Conservation (phyloP, 2,797 vertebrate genomes). For the Silurus aristotelis region DNA sequence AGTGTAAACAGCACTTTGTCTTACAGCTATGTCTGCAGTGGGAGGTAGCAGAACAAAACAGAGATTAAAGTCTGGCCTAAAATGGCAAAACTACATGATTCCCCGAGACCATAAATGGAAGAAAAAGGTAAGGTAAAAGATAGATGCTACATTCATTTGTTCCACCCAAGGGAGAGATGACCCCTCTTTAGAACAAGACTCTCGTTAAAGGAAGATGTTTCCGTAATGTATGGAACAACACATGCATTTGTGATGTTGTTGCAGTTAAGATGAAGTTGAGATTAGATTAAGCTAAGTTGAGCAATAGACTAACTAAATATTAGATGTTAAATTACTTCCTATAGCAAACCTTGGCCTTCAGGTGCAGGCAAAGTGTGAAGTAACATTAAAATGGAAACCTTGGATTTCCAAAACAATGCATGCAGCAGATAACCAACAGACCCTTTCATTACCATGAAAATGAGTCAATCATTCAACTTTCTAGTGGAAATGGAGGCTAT, state of each 20-base stretch:
- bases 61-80: conserved; percentile 71
- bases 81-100: conserved; percentile 67
- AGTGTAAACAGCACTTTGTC: conserved; percentile 87
- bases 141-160: conserved; percentile 56
- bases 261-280: conserved; percentile 13
- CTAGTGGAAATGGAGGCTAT: conserved; percentile 58
- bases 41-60: conserved; percentile 74
- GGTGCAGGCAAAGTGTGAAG: background rate
- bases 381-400: conserved; percentile 14
- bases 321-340: background rate
- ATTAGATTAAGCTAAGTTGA: background rate
- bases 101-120: conserved; percentile 66
- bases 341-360: background rate
- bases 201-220: conserved; percentile 26
- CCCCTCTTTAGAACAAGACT: conserved; percentile 45
- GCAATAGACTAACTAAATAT: too few relatives aligned
- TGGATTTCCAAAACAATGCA: conserved; percentile 26
- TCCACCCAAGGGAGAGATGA: conserved; percentile 41
- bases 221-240: conserved; percentile 26
- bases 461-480: conserved; percentile 56
- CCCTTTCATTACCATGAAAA: conserved; percentile 57
- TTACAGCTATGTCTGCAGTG: conserved; percentile 74
- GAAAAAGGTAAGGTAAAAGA: conserved; percentile 63
- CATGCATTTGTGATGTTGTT: conserved; percentile 37
- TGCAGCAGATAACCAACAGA: conserved; percentile 34